phyloP scores from a whole-genome alignment of 2,888 invertebrate species.

The Agrochola circellaris region DNA sequence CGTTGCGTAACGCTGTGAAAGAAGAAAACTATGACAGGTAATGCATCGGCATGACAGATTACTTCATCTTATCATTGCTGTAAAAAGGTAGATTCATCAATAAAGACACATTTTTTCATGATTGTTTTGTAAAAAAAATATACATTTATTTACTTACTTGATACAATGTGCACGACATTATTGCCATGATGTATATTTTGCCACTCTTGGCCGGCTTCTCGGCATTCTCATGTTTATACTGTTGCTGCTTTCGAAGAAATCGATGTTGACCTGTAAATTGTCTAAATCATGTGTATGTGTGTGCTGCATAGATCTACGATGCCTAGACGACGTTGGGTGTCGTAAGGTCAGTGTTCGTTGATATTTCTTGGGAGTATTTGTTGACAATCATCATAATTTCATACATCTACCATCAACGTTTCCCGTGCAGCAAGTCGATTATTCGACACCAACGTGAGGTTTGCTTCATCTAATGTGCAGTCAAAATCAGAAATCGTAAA shows the following conservation, averaged over 20 bases:
- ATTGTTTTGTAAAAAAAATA: constrained; percentile 17
- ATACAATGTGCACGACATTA: constrained; percentile 38
- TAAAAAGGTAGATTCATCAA: constrained; percentile 28
- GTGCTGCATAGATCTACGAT: not conserved
- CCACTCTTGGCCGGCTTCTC: constrained; percentile 75
- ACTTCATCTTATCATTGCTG: not conserved
- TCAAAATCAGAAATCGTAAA: not conserved
- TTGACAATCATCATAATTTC: not conserved
- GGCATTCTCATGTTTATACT: constrained; percentile 65
- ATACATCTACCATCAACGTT: not conserved
- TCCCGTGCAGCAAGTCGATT: not conserved
- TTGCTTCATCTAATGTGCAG: not conserved
- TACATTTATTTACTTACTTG: not conserved
- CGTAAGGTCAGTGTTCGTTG: constrained; percentile 3
- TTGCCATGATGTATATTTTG: constrained; percentile 75
- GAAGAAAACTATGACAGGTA: constrained; percentile 93
- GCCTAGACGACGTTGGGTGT: not conserved
- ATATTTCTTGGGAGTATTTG: not conserved
- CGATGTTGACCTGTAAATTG: constrained; percentile 38
- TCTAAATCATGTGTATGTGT: constrained; percentile 24
- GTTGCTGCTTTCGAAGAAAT: constrained; percentile 62
- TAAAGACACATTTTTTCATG: not conserved
- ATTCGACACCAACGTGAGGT: not conserved
- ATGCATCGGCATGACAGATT: constrained; percentile 22
- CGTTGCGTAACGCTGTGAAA: constrained; percentile 91